These are phyloP conservation scores for Agrotis exclamationis DNA, from an alignment of 2,888 invertebrate genomes.

Conservation along the genomic window DNA sequence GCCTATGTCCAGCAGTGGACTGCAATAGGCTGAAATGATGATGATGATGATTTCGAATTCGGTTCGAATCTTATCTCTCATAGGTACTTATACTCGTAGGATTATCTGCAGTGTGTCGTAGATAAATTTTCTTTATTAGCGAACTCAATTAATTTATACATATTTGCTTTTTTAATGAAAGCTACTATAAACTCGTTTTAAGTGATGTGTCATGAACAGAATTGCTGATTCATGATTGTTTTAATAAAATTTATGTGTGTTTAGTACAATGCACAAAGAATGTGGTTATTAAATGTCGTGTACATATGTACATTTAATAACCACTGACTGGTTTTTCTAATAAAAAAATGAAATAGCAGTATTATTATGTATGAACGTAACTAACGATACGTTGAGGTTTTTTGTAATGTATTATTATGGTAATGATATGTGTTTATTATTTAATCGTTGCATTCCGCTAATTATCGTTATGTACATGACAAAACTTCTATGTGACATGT, in stretches of 20 bases:
- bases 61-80: no score
- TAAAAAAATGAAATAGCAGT: background rate
- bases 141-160: background rate
- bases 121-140: background rate
- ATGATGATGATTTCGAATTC: no score
- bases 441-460: background rate
- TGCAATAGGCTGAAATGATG: no score
- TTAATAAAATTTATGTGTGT: constrained; percentile 7
- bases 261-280: constrained; percentile 20
- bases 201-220: background rate
- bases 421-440: background rate
- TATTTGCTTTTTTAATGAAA: constrained; percentile 3
- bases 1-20: no score
- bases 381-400: background rate
- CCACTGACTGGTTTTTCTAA: background rate
- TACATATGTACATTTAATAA: no score
- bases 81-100: no score
- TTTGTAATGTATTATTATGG: background rate
- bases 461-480: background rate
- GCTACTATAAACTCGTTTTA: constrained; percentile 20
- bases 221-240: constrained; percentile 24
- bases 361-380: constrained; percentile 1
- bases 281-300: background rate
- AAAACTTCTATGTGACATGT: background rate
- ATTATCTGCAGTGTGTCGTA: constrained; percentile 1